Evolutionary conservation across 2,113 vertebrate species (phyloP).

Genomic region (Emydocephalus ijimae): DNA sequence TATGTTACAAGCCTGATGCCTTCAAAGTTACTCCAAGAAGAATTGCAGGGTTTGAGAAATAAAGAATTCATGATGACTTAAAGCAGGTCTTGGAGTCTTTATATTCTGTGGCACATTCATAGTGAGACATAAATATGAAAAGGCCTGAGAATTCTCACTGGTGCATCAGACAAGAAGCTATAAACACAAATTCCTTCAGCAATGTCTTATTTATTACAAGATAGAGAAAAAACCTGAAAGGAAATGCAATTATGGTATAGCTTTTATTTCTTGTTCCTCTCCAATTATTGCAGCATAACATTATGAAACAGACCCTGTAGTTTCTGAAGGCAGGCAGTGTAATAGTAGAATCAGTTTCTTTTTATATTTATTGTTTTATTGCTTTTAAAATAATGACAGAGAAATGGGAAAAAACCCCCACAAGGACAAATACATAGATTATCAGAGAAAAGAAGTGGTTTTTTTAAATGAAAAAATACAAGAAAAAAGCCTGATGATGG

Average conservation of each 20-base stretch:
- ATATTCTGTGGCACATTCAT: conserved; percentile 36
- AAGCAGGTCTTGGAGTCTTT: conserved; percentile 34
- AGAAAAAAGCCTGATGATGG: not conserved
- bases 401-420: too few species aligned
- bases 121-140: conserved; percentile 57
- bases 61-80: conserved; percentile 60
- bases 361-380: too few species aligned
- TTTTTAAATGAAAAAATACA: not conserved
- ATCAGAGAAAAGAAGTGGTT: not conserved
- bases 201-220: conserved; percentile 50
- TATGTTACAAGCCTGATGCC: conserved; percentile 48
- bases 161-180: conserved; percentile 46
- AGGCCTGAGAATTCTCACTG: conserved; percentile 47
- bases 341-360: not conserved
- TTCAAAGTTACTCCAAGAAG: conserved; percentile 51
- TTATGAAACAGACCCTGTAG: conserved; percentile 25
- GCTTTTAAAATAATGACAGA: too few species aligned
- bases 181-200: not conserved
- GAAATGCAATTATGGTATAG: conserved; percentile 35
- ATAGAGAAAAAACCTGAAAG: conserved; percentile 15
- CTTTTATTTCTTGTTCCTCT: conserved; percentile 22
- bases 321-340: not conserved
- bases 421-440: not conserved
- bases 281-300: conserved; percentile 24
- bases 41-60: conserved; percentile 48